phyloP scores from a whole-genome alignment of 2,888 invertebrate species.

The Melinopterus prodromus region DNA sequence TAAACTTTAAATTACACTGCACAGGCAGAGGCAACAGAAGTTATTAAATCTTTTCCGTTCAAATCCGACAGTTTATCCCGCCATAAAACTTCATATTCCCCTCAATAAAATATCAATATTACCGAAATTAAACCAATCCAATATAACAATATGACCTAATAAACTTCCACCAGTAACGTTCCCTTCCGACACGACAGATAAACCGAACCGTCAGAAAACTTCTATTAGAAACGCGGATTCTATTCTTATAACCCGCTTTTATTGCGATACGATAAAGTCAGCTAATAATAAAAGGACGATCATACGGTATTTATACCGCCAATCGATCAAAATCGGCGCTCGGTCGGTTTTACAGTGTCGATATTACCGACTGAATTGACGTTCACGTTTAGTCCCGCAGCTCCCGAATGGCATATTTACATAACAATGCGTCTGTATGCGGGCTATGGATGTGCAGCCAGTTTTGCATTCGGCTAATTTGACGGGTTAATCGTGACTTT shows the following conservation, averaged over 20 bases:
- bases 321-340: neutral
- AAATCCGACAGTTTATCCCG: neutral
- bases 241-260: neutral
- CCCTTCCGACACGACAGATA: neutral
- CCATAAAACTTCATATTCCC: neutral
- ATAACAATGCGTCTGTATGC: neutral
- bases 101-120: neutral
- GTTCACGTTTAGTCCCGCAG: neutral
- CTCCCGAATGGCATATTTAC: neutral
- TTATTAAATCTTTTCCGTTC: neutral
- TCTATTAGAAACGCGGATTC: neutral
- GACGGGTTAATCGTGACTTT: neutral
- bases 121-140: neutral
- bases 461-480: neutral
- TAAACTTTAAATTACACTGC: neutral
- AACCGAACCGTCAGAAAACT: neutral
- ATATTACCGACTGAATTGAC: neutral
- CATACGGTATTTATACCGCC: neutral
- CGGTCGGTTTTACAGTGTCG: neutral
- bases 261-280: neutral
- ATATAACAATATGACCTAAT: neutral
- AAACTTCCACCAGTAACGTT: neutral
- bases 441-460: neutral
- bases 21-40: neutral
- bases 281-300: constrained; percentile 4